Evolutionary conservation across 2,113 vertebrate genomes (phyloP).

Genomic region (Verasper variegatus): DNA sequence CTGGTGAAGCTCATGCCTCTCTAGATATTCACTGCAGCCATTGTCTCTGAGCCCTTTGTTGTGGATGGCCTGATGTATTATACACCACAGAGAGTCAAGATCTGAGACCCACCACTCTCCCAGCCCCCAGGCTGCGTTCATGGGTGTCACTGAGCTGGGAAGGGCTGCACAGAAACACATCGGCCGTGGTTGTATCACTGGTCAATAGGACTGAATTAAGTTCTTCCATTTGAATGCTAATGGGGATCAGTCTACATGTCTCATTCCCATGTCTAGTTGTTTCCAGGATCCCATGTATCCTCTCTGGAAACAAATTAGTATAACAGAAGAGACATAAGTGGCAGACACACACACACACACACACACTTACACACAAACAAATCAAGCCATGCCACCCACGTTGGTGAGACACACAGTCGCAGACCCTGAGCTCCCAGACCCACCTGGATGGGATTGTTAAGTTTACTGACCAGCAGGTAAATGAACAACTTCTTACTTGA

Average conservation of each 20-base stretch:
- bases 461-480: conserved; percentile 1
- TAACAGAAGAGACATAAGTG: not conserved
- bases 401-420: conserved; percentile 7
- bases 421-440: conserved; percentile 3
- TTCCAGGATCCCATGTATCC: conserved; percentile 24
- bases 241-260: conserved; percentile 33
- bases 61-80: conserved; percentile 41
- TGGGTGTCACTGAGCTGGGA: conserved; percentile 34
- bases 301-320: conserved; percentile 23
- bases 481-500: not conserved
- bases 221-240: conserved; percentile 63
- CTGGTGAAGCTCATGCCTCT: conserved; percentile 17
- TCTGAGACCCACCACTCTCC: conserved; percentile 47
- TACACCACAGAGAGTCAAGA: conserved; percentile 44
- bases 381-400: not conserved
- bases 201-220: conserved; percentile 34
- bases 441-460: not conserved
- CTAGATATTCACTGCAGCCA: conserved; percentile 33
- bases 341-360: not conserved
- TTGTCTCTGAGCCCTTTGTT: conserved; percentile 50
- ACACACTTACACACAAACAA: conserved; percentile 8
- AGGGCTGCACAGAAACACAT: conserved; percentile 24
- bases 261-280: conserved; percentile 45
- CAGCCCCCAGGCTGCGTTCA: not conserved
- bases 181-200: conserved; percentile 15